A percentile compares a stretch with the other conserved stretches of the same genome.
phyloP scores from a whole-genome alignment of 2,797 vertebrate species.

The Cyclopterus lumpus region DNA sequence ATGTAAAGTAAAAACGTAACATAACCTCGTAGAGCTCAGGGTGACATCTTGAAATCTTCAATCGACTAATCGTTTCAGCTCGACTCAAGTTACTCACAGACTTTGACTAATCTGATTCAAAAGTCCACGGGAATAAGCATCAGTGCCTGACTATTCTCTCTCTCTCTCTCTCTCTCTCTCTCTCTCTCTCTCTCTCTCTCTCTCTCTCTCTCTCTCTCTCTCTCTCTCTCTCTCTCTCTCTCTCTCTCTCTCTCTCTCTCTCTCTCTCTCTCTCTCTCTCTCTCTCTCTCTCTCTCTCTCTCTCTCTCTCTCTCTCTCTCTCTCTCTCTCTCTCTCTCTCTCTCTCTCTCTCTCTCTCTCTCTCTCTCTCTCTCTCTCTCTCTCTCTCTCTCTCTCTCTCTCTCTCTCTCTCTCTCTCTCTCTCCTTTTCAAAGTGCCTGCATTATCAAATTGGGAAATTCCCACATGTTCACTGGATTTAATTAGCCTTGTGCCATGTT shows the following conservation, averaged over 20 bases:
- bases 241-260: slow-evolving; percentile 16
- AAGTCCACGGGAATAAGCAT: background rate
- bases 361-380: slow-evolving; percentile 18
- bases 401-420: slow-evolving; percentile 10
- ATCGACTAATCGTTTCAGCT: background rate
- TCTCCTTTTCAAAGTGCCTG: slow-evolving; percentile 3
- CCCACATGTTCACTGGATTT: slow-evolving; percentile 34
- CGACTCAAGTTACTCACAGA: background rate
- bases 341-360: slow-evolving; percentile 12
- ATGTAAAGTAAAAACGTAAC: background rate
- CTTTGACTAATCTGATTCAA: background rate
- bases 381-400: slow-evolving; percentile 16
- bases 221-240: slow-evolving; percentile 16
- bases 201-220: slow-evolving; percentile 18
- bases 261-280: slow-evolving; percentile 12
- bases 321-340: slow-evolving; percentile 16
- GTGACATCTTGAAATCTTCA: background rate
- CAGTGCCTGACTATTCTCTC: background rate
- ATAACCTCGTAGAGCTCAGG: background rate
- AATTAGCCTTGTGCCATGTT: slow-evolving; percentile 39
- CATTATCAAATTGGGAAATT: slow-evolving; percentile 29
- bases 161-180: slow-evolving; percentile 16
- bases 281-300: slow-evolving; percentile 18
- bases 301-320: slow-evolving; percentile 16
- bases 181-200: slow-evolving; percentile 12